phyloP scores from a whole-genome alignment of 2,797 vertebrate genomes.

The Gila robusta region DNA sequence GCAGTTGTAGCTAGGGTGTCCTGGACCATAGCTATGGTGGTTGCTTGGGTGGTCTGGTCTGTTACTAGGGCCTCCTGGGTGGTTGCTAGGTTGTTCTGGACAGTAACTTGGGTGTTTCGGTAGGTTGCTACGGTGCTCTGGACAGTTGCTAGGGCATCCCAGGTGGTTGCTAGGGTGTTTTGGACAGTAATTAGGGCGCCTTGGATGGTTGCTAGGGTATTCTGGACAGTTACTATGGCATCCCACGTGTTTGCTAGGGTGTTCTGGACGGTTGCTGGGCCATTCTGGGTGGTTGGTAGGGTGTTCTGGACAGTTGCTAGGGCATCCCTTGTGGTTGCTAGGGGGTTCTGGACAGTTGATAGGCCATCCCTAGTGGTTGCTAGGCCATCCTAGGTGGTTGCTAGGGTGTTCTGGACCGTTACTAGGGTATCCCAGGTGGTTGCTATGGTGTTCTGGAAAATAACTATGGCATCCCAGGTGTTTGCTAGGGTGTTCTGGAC shows the following conservation, averaged over 20 bases:
- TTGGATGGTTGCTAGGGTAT: neutral
- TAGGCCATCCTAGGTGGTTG: rapidly evolving
- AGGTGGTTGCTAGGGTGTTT: rapidly evolving
- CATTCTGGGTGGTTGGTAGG: neutral
- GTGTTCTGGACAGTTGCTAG: neutral
- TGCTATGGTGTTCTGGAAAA: neutral
- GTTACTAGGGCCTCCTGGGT: rapidly evolving
- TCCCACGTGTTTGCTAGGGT: neutral
- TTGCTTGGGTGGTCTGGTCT: neutral
- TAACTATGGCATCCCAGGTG: neutral
- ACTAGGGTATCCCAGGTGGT: neutral
- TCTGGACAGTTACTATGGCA: neutral
- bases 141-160: rapidly evolving
- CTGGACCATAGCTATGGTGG: no score
- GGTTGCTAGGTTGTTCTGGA: neutral
- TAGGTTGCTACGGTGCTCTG: neutral
- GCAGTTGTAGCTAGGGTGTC: neutral
- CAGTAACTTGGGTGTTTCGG: rapidly evolving
- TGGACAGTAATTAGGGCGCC: rapidly evolving
- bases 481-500: neutral
- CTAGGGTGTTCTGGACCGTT: neutral
- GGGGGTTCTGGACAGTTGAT: neutral
- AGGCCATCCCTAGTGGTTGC: neutral
- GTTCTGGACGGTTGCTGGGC: neutral
- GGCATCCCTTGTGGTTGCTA: rapidly evolving